Percentiles rank a stretch among this genome's conserved stretches.
These are phyloP conservation scores for Taenaris catops DNA, from an alignment of 2,888 invertebrate species.

Conservation along the genomic window DNA sequence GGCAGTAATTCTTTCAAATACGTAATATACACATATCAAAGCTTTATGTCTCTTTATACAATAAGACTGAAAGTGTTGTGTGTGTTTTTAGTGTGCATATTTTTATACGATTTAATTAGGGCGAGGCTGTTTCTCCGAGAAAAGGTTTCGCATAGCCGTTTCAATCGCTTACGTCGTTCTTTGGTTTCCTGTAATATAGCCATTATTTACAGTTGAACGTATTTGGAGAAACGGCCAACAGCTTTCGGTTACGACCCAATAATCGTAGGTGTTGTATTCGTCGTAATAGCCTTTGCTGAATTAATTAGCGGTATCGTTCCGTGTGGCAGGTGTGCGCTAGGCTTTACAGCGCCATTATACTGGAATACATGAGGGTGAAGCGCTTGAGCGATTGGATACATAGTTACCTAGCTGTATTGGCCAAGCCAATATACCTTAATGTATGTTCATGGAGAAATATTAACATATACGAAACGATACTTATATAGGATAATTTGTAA, in stretches of 20 bases:
- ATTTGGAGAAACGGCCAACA: conserved; percentile 28
- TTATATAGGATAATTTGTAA: too few species aligned
- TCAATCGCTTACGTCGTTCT: too few species aligned
- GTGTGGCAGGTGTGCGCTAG: conserved; percentile 56
- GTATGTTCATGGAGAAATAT: conserved; percentile 6
- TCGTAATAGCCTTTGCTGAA: conserved; percentile 56
- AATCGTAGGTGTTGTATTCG: conserved; percentile 52
- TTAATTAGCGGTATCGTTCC: conserved; percentile 61
- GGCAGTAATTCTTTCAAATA: too few species aligned
- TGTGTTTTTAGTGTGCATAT: too few species aligned
- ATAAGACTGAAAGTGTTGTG: too few species aligned
- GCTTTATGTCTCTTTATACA: too few species aligned
- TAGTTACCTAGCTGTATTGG: conserved; percentile 14
- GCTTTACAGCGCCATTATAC: conserved; percentile 62
- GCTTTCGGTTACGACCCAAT: conserved; percentile 41
- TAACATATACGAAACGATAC: not conserved
- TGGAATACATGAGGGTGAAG: conserved; percentile 43
- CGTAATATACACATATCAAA: too few species aligned
- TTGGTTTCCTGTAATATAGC: too few species aligned
- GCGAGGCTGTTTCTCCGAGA: too few species aligned
- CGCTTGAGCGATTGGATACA: conserved; percentile 54
- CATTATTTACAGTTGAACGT: not conserved
- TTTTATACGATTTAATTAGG: too few species aligned
- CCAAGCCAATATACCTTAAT: conserved; percentile 3
- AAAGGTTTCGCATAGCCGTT: too few species aligned